Percentiles rank a stretch among this genome's conserved stretches.
These are phyloP conservation scores for Erythrolamprus reginae DNA, from an alignment of 2,113 vertebrate genomes.

Conservation along the genomic window DNA sequence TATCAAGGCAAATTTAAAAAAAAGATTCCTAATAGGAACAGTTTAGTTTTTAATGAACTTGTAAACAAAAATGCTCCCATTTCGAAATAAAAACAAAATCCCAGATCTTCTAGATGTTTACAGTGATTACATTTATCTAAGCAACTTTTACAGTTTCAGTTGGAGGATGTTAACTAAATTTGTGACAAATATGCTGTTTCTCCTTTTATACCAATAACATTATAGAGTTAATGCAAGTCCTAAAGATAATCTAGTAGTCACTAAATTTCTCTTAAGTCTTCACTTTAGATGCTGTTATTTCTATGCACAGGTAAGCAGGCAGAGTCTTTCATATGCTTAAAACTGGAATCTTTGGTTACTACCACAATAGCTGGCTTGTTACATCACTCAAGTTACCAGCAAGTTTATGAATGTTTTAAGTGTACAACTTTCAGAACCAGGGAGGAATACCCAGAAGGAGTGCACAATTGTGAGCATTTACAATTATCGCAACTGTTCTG, in stretches of 20 bases:
- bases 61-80: constrained; percentile 82
- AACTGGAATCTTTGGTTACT: constrained; percentile 85
- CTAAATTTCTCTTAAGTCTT: constrained; percentile 85
- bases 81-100: constrained; percentile 80
- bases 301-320: constrained; percentile 86
- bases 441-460: constrained; percentile 75
- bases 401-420: constrained; percentile 82
- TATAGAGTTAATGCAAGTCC: constrained; percentile 88
- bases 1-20: constrained; percentile 73
- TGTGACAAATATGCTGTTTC: constrained; percentile 83
- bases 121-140: constrained; percentile 88
- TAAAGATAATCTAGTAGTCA: constrained; percentile 89
- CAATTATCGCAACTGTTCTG: constrained; percentile 78
- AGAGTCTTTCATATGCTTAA: constrained; percentile 81
- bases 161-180: constrained; percentile 84
- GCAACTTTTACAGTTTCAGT: constrained; percentile 90
- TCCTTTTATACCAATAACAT: constrained; percentile 89
- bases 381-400: constrained; percentile 73
- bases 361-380: constrained; percentile 72
- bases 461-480: constrained; percentile 78
- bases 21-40: constrained; percentile 77
- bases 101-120: constrained; percentile 83
- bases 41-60: constrained; percentile 82
- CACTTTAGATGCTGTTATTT: constrained; percentile 84
- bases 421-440: constrained; percentile 80